Base-by-base conservation (phyloP, 2,888 invertebrate genomes). In the Camponotus fellah region DNA sequence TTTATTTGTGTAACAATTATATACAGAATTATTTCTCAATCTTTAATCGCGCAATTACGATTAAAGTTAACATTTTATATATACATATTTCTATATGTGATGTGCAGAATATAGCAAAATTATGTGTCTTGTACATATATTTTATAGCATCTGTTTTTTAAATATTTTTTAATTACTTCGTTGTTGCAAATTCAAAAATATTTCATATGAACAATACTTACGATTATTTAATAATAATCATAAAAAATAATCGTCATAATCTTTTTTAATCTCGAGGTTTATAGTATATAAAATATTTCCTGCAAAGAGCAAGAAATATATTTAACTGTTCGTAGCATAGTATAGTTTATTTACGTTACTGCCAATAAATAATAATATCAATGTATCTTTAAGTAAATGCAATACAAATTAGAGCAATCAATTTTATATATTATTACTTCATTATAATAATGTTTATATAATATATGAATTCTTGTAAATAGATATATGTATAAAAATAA, bases 381-480 rank as follows among this genome's bases (percentile, higher is more conserved):
- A 71, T 40, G 69, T 58, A 82, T 68, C 49, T 69, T 72, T 74
- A 46, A 86, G 58, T 32, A 65, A 32, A 76, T 58, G 76, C 81
- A 87, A 85, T 86, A 81, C 86, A 81, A 85, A 85, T 86, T 80
- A 83, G n/a, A 2, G 88, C 86, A 88, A 88, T 66, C 82, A 90
- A 90, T 90, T 91, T 92, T 90, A 79, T 86, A 90, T 85, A 60
- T 32, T 84, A 84, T 89, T 88, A 85, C 72, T 53, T 37, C 26
- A 68, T 60, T 79, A 83, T 83, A 85, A 75, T 43, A 32, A 87
- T 86, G 83, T 91, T 87, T 89, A 86, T 90, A 90, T 87, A 75
- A 87, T 89, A 90, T 87, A 79, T 26, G 85, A 88, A 88, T 84
- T 21, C 84, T 90, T 92, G 92, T 92, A 92, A 92, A 92, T 92